Conservation (phyloP, 1,140 invertebrate species). For the Anagrus nilaparvatae region DNA sequence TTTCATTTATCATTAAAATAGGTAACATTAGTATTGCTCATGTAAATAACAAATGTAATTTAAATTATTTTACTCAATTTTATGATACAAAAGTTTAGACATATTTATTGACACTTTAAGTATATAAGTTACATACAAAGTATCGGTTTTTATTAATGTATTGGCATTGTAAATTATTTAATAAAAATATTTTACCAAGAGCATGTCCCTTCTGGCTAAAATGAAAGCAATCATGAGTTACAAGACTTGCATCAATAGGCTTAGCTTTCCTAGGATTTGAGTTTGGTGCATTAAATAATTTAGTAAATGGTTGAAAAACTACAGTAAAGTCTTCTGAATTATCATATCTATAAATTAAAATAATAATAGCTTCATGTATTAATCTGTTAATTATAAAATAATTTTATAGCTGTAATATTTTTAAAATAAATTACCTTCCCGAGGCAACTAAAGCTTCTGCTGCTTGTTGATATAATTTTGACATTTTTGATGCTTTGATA, state of each 20-base stretch:
- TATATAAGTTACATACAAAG: too few relatives aligned
- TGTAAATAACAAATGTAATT: too few relatives aligned
- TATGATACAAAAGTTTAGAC: not conserved
- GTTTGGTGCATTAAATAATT: constrained; percentile 46
- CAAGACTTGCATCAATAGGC: constrained; percentile 41
- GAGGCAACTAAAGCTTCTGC: constrained; percentile 48
- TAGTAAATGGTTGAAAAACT: constrained; percentile 54
- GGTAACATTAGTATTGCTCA: too few relatives aligned
- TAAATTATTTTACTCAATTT: not conserved
- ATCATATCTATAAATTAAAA: constrained; percentile 27
- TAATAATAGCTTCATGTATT: constrained; percentile 8
- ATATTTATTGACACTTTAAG: too few relatives aligned
- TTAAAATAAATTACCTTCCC: constrained; percentile 28
- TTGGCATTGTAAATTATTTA: not conserved
- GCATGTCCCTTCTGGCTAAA: constrained; percentile 52
- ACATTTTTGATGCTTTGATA: constrained; percentile 45
- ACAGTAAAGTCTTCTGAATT: constrained; percentile 53
- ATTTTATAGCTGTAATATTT: not conserved
- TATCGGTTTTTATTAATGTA: not conserved
- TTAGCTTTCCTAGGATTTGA: constrained; percentile 24
- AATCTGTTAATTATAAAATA: constrained; percentile 1
- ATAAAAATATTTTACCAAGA: constrained; percentile 36
- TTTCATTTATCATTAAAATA: too few relatives aligned
- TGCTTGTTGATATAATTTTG: constrained; percentile 52
- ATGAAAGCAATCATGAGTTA: constrained; percentile 56